Evolutionary conservation across 2,888 invertebrate genomes (phyloP), one percentile per base, ranked within the genome.

Genomic region (Seira musarum): DNA sequence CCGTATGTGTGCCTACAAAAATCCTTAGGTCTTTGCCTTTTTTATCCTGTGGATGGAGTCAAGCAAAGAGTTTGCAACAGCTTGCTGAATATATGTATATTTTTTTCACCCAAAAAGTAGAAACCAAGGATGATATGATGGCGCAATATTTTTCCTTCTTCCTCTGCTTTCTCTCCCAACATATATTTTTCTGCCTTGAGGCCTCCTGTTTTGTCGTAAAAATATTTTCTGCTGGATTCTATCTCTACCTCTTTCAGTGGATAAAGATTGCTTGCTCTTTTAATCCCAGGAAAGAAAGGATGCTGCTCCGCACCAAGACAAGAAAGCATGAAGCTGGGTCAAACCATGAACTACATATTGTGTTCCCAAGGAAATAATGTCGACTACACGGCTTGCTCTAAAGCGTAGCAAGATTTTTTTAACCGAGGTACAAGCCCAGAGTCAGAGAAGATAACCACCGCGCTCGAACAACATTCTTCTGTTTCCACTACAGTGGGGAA

Each of bases 261-360:
- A 53, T 53, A 53, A 30, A 30, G 30, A 30, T 30, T 53, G 53
- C 53, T 17, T 3, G 53, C n/a, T 15, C 53, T 30, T 53, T 53
- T 53, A 53, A 53, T 53, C 53, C 53, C 53, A 8, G 17, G 17
- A 53, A 53, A 53, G 53, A 13, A 53, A 17, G 30, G 30, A 30
- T 30, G 30, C 30, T 30, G 8, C 30, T 30, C 2, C 30, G 15
- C 49, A 57, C 53, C 73, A 30, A 53, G 13, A 13, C 64, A 72
- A 71, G 63, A 30, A 30, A 30, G 30, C 30, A 30, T 30, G 30
- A 30, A 79, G 79, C 73, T 79, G 63, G 79, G 79, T 79, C 79
- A 79, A 73, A 73, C 79, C 69, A 61, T 60, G 53, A 30, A 30
- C 30, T 30, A 30, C 30, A 30, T 30, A 30, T 30, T 30, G 30